Evolutionary conservation across 2,113 vertebrate genomes (phyloP), one percentile per base, ranked within the genome.

Genomic region (Thryonomys swinderianus): DNA sequence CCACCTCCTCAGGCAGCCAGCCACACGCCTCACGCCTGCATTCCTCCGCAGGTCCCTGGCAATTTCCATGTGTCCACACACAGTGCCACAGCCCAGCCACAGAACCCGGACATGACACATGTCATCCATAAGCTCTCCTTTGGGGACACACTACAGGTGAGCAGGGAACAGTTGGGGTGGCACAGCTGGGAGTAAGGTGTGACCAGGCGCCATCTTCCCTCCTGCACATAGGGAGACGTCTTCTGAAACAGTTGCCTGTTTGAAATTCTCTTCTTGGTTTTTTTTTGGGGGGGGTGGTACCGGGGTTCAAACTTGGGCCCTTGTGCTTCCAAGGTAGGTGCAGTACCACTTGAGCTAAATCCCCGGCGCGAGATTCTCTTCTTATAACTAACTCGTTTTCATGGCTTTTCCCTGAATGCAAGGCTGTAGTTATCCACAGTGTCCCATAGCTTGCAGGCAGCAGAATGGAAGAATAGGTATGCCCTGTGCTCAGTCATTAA

Each of bases 31-130:
- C 69, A 94, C 20, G 21, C 30, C 21, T 23, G 10, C 37, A 2
- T 91, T 42, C 91, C 80, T 55, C 59, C 86, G 48, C 42, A 99
- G 99, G 99, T 99, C 76, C 99, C 99, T 0, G 99, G 99, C 94
- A 99, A 99, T 98, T 99, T 99, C 97, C 99, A 99, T 0, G 99
- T 99, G 96, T 99, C 99, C 13, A 99, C 99, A 1, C 99, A 99
- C 98, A 99, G 99, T n/a, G 99, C 99, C 81, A 99, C 99, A 2
- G 99, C 99, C 3, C 99, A 99, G 98, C 99, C 99, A 32, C 99
- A 99, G 97, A 99, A 98, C 97, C 99, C 99, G 8, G 99, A 99
- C 97, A 99, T 99, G 99, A 99, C 99, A 91, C 99, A 99, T 48
- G 42, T 98, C 97, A 99, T 99, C 97, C 99, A 99, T 98, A 99